phyloP scores from a whole-genome alignment of 1,140 invertebrate species.

The Cecropterus lyciades region DNA sequence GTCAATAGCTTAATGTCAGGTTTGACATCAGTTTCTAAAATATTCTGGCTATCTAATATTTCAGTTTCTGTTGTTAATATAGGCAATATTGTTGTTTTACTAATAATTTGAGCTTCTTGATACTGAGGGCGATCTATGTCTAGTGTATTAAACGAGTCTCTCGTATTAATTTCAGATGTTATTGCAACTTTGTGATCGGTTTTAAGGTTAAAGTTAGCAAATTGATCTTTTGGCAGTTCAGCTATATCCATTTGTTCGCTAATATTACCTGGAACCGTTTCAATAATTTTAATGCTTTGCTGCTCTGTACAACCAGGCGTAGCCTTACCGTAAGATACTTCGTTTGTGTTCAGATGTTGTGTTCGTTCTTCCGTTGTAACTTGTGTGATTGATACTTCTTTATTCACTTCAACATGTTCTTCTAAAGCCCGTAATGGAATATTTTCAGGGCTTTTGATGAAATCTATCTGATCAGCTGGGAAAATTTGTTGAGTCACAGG shows the following conservation, averaged over 20 bases:
- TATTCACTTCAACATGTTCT: conserved; percentile 47
- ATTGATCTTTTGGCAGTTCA: conserved; percentile 37
- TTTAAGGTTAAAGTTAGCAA: conserved; percentile 60
- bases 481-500: conserved; percentile 62
- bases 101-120: conserved; percentile 56
- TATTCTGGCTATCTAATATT: conserved; percentile 60
- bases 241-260: conserved; percentile 49
- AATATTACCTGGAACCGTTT: conserved; percentile 50
- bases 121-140: conserved; percentile 33
- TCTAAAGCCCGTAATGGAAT: conserved; percentile 31
- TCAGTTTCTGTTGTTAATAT: conserved; percentile 62
- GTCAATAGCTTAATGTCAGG: conserved; percentile 53
- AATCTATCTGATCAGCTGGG: conserved; percentile 61
- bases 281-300: conserved; percentile 67
- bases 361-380: conserved; percentile 62
- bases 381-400: conserved; percentile 67
- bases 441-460: conserved; percentile 34
- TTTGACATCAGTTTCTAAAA: conserved; percentile 41
- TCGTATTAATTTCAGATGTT: conserved; percentile 55
- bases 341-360: conserved; percentile 48
- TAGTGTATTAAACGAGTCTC: conserved; percentile 53
- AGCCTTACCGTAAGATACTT: conserved; percentile 45
- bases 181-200: conserved; percentile 62
- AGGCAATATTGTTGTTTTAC: conserved; percentile 47
- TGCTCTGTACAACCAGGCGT: conserved; percentile 51